These are phyloP conservation scores for Tanaodytes sp. DNA, from an alignment of 2,888 invertebrate genomes.

Conservation along the genomic window DNA sequence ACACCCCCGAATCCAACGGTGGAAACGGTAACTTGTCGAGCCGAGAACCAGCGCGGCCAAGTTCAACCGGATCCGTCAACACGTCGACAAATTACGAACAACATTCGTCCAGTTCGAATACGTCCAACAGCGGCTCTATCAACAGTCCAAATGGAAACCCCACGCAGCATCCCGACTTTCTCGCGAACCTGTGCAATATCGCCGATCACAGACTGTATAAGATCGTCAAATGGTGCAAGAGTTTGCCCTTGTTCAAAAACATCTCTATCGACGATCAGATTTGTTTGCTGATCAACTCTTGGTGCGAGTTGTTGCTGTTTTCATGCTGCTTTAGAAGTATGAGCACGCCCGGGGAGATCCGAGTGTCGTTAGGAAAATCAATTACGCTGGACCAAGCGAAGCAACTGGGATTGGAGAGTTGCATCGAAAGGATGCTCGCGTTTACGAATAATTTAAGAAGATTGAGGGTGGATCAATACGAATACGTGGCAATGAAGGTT, in stretches of 20 bases:
- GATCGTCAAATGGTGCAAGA: conserved; percentile 99
- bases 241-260: conserved; percentile 95
- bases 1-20: conserved; percentile 22
- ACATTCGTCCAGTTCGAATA: conserved; percentile 41
- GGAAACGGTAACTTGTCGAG: conserved; percentile 49
- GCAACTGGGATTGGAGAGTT: conserved; percentile 85
- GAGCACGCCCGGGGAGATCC: conserved; percentile 90
- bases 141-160: conserved; percentile 64
- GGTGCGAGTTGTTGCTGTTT: conserved; percentile 93
- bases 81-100: conserved; percentile 56
- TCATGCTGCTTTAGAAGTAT: conserved; percentile 96
- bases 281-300: conserved; percentile 95
- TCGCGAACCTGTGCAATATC: conserved; percentile 92
- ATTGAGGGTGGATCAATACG: conserved; percentile 93
- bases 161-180: conserved; percentile 81
- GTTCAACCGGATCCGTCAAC: conserved; percentile 52
- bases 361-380: conserved; percentile 80
- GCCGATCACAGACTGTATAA: conserved; percentile 96
- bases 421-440: conserved; percentile 95
- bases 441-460: conserved; percentile 93
- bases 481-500: conserved; percentile 97
- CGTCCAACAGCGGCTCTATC: conserved; percentile 32
- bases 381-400: conserved; percentile 80
- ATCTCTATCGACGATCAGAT: conserved; percentile 99
- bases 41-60: conserved; percentile 57